Conservation (phyloP, 1,140 invertebrate species). For the Asbolus verrucosus region DNA sequence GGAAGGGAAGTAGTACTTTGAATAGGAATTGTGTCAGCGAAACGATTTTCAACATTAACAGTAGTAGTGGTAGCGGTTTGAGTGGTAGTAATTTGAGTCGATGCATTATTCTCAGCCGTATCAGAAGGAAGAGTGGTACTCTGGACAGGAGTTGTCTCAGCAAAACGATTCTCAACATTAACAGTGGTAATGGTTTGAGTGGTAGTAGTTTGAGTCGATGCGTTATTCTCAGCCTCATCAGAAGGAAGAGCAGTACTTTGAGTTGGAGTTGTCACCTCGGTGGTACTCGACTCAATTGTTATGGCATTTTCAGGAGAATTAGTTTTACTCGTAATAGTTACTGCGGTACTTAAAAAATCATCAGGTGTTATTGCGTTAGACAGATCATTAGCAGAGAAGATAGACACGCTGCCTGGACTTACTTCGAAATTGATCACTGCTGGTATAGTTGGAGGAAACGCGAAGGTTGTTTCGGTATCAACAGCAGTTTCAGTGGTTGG, state of each 20-base stretch:
- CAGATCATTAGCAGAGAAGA: slow-evolving; percentile 62
- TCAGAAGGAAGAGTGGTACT: slow-evolving; percentile 52
- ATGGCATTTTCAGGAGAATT: slow-evolving; percentile 54
- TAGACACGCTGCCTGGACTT: slow-evolving; percentile 60
- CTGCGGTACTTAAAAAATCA: slow-evolving; percentile 59
- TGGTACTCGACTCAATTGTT: slow-evolving; percentile 37
- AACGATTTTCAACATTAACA: slow-evolving; percentile 32
- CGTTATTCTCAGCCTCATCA: slow-evolving; percentile 36
- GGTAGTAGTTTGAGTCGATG: slow-evolving; percentile 34
- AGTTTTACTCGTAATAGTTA: slow-evolving; percentile 58
- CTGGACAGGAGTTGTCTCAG: slow-evolving; percentile 49
- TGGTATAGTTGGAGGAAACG: slow-evolving; percentile 51
- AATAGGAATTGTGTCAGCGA: slow-evolving; percentile 48
- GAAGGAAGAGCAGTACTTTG: slow-evolving; percentile 28
- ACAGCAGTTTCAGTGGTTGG: slow-evolving; percentile 26
- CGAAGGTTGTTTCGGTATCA: slow-evolving; percentile 44
- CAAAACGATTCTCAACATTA: slow-evolving; percentile 36
- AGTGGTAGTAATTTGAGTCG: too few relatives aligned
- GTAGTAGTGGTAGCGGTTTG: too few relatives aligned
- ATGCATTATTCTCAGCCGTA: too few relatives aligned
- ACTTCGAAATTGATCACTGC: slow-evolving; percentile 58
- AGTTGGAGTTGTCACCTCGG: slow-evolving; percentile 28
- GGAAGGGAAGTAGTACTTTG: slow-evolving; percentile 51
- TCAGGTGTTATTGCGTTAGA: slow-evolving; percentile 64
- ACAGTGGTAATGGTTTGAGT: too few relatives aligned